Evolutionary conservation across 2,113 vertebrate genomes (phyloP).

Genomic region (Setophaga coronata): DNA sequence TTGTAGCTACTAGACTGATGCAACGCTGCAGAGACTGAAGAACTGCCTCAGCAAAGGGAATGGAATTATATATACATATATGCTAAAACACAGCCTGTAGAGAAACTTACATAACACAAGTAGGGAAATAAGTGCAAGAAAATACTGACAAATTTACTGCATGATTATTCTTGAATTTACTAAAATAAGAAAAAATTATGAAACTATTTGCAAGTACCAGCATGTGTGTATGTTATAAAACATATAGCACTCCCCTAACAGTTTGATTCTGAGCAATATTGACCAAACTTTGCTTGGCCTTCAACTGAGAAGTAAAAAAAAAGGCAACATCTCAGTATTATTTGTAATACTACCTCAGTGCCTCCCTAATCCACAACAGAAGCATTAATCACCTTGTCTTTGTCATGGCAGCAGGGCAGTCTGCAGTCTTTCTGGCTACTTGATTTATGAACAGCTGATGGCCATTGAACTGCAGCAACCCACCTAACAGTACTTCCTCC

Average conservation of each 20-base stretch:
- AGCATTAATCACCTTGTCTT: slow-evolving; percentile 54
- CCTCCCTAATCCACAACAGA: slow-evolving; percentile 6
- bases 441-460: slow-evolving; percentile 57
- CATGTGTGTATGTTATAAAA: background rate
- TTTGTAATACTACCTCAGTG: background rate
- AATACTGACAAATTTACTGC: background rate
- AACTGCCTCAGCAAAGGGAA: background rate
- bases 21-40: background rate
- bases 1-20: background rate
- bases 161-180: background rate
- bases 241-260: background rate
- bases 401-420: slow-evolving; percentile 11
- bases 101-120: background rate
- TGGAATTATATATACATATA: background rate
- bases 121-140: background rate
- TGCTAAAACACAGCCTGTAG: background rate
- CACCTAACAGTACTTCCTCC: background rate
- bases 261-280: background rate
- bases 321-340: background rate
- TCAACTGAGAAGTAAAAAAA: background rate
- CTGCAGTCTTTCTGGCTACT: slow-evolving; percentile 9
- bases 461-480: slow-evolving; percentile 44
- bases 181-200: background rate
- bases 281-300: background rate
- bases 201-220: background rate